Evolutionary conservation across 2,888 invertebrate genomes (phyloP).

Genomic region (Eupeodes latifasciatus): DNA sequence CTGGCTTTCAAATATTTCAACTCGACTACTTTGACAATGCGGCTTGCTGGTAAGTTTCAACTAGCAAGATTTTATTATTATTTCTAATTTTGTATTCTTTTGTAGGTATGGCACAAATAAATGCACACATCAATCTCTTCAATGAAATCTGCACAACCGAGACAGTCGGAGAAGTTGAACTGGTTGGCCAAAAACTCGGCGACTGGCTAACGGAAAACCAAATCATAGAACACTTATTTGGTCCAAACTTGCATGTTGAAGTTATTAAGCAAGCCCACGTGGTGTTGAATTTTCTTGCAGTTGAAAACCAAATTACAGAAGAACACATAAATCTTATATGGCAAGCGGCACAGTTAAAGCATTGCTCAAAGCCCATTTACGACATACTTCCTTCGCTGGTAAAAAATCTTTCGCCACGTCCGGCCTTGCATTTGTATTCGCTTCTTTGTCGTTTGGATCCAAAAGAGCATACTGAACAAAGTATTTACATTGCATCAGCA

Average conservation of each 20-base stretch:
- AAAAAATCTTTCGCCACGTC: conserved; percentile 94
- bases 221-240: conserved; percentile 96
- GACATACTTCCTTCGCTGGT: conserved; percentile 95
- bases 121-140: conserved; percentile 95
- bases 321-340: conserved; percentile 96
- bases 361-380: conserved; percentile 96
- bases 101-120: conserved; percentile 92
- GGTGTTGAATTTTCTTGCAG: conserved; percentile 95
- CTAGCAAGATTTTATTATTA: not conserved
- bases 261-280: conserved; percentile 97
- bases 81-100: conserved; percentile 3
- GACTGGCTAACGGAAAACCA: conserved; percentile 95
- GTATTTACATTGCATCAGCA: conserved; percentile 94
- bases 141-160: conserved; percentile 96
- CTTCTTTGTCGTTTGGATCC: conserved; percentile 94
- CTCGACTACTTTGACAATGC: conserved; percentile 96
- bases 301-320: conserved; percentile 94
- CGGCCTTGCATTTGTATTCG: conserved; percentile 94
- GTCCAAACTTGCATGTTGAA: conserved; percentile 98
- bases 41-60: conserved; percentile 89
- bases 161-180: conserved; percentile 93
- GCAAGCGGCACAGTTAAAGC: conserved; percentile 97
- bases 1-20: conserved; percentile 98
- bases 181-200: conserved; percentile 92
- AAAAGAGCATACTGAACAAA: conserved; percentile 96